Evolutionary conservation across 1,140 invertebrate species (phyloP), one percentile per base, ranked within the genome.

Genomic region (Drosophila pruinosa): DNA sequence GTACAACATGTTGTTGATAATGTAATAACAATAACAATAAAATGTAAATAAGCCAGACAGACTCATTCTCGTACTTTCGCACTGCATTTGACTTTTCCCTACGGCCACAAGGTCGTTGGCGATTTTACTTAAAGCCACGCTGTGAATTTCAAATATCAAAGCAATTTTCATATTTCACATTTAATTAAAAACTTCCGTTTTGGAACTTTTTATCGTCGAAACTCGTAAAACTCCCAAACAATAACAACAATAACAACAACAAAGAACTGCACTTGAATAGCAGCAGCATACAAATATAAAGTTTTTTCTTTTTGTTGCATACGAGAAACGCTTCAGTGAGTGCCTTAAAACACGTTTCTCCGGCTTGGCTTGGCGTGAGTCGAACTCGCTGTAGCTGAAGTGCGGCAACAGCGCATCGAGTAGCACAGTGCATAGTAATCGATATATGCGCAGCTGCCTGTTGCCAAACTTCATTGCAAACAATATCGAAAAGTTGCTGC

Each of bases 181-280:
- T 82, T 78, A 71, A 86, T 86, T 81, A 86, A 81, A 65, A 81
- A 86, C 81, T 86, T 86, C 77, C 77, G 74, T 77, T 75, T 17
- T 15, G n/a, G 8, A 50, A 64, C 31, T 56, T 64, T 48, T 26
- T 7, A 2, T 3, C 0, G 28, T 31, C 8, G n/a, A 8, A 65
- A 38, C 43, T 50, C 58, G 26, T 21, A 58, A 53, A 75, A 57
- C 65, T 76, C 38, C 38, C 39, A 68, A 39, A 50, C 34, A 47
- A 41, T 12, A 31, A 57, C 19, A 50, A 15, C 12, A 59, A 69
- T 34, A 62, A 26, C 48, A 62, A 69, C 48, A 54, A n/a, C n/a
- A n/a, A n/a, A 45, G 28, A 79, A 71, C 77, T 73, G 56, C 64
- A 78, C 78, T 78, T 47, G 59, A 70, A 31, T 39, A 38, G 3